Evolutionary conservation across 1,140 invertebrate genomes (phyloP).

Genomic region (Vanessa atalanta): DNA sequence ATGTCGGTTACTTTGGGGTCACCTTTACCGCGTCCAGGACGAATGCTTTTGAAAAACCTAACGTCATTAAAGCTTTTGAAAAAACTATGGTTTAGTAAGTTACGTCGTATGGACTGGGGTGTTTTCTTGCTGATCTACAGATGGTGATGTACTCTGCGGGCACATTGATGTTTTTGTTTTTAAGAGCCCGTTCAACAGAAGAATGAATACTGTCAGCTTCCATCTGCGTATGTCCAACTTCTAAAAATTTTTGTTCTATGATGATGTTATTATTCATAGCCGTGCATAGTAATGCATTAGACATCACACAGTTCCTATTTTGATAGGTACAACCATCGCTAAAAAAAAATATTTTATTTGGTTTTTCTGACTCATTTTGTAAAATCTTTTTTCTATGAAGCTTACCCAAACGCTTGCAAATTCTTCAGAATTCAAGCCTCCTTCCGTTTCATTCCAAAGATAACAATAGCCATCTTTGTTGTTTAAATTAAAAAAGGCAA

Average conservation of each 20-base stretch:
- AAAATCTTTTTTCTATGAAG: too few relatives aligned
- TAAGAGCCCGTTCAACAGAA: constrained; percentile 23
- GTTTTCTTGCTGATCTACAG: constrained; percentile 10
- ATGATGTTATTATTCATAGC: constrained; percentile 37
- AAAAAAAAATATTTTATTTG: constrained; percentile 27
- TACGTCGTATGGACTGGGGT: constrained; percentile 26
- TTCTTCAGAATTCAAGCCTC: too few relatives aligned
- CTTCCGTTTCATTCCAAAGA: too few relatives aligned
- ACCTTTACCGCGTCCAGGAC: neutral
- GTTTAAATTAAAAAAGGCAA: constrained; percentile 35
- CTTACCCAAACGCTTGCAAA: too few relatives aligned
- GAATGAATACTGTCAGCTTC: constrained; percentile 32
- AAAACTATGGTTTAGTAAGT: constrained; percentile 24
- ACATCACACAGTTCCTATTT: constrained; percentile 36
- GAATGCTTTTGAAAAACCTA: constrained; percentile 20
- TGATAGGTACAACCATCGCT: constrained; percentile 37
- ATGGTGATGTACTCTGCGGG: constrained; percentile 18
- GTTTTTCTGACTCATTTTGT: constrained; percentile 12
- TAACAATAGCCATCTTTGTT: too few relatives aligned
- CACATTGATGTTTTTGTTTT: constrained; percentile 23
- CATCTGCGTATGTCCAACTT: constrained; percentile 35
- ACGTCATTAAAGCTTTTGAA: neutral
- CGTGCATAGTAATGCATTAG: constrained; percentile 26
- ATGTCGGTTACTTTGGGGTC: constrained; percentile 20
- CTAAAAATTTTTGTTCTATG: constrained; percentile 40